Evolutionary conservation across 2,888 invertebrate genomes (phyloP).

Genomic region (Diaperis boleti): DNA sequence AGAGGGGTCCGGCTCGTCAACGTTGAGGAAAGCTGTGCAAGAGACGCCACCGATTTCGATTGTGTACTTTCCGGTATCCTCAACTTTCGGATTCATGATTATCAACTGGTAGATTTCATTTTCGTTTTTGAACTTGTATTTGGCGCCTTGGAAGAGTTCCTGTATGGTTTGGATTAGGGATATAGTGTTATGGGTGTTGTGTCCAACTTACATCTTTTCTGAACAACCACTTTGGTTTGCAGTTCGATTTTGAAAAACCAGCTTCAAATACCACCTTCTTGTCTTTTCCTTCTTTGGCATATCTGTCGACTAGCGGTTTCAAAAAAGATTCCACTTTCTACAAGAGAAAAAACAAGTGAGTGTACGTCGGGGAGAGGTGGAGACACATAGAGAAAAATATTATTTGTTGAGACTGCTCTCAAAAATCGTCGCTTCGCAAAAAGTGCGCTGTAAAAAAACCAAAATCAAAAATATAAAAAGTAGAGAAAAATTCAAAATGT

Average conservation of each 20-base stretch:
- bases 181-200: neutral
- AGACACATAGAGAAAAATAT: conserved; percentile 48
- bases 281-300: conserved; percentile 95
- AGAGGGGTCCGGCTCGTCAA: conserved; percentile 95
- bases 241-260: conserved; percentile 96
- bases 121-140: conserved; percentile 95
- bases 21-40: conserved; percentile 92
- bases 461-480: conserved; percentile 48
- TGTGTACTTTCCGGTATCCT: conserved; percentile 97
- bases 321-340: conserved; percentile 96
- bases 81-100: conserved; percentile 91
- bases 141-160: conserved; percentile 96
- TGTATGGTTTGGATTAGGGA: conserved; percentile 60
- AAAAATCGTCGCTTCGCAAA: conserved; percentile 58
- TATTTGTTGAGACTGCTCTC: conserved; percentile 51
- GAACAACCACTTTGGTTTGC: conserved; percentile 92
- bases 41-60: conserved; percentile 93
- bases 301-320: conserved; percentile 93
- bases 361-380: conserved; percentile 37
- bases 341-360: conserved; percentile 48
- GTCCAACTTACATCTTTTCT: conserved; percentile 86
- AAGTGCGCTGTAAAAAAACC: conserved; percentile 57
- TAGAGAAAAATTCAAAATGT: conserved; percentile 51
- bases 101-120: conserved; percentile 91
- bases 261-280: conserved; percentile 94